A percentile compares a stretch with the other conserved stretches of the same genome.
phyloP scores from a whole-genome alignment of 2,888 invertebrate species.

The Mimas tiliae region DNA sequence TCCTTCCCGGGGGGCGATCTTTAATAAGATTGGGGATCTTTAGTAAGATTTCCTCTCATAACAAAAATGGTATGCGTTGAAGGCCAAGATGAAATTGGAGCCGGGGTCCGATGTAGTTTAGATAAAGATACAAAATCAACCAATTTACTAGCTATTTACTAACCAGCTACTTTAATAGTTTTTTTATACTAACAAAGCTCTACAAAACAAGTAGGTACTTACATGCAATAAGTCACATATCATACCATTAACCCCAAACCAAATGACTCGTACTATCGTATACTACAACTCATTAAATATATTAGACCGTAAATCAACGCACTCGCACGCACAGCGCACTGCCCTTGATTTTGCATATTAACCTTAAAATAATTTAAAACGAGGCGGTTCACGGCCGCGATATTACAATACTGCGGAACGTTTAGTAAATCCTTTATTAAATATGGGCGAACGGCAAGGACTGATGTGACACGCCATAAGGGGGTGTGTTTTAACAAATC shows the following conservation, averaged over 20 bases:
- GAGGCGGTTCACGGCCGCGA: slow-evolving; percentile 30
- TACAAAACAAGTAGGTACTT: no score
- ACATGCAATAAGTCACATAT: slow-evolving; percentile 1
- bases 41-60: no score
- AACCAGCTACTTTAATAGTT: no score
- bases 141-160: no score
- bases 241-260: neutral
- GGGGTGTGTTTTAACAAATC: neutral
- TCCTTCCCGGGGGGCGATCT: no score
- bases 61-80: no score
- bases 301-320: slow-evolving; percentile 15
- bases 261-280: neutral
- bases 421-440: slow-evolving; percentile 6
- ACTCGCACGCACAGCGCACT: slow-evolving; percentile 27
- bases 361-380: slow-evolving; percentile 26
- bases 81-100: no score
- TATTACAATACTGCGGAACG: slow-evolving; percentile 22
- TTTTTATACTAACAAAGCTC: no score
- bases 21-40: no score
- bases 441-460: neutral
- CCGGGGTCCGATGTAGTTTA: no score
- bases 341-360: slow-evolving; percentile 32
- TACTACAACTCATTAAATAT: slow-evolving; percentile 3
- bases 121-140: no score
- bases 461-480: neutral